Evolutionary conservation across 1,140 invertebrate species (phyloP).

Genomic region (Caenorhabditis brenneri): DNA sequence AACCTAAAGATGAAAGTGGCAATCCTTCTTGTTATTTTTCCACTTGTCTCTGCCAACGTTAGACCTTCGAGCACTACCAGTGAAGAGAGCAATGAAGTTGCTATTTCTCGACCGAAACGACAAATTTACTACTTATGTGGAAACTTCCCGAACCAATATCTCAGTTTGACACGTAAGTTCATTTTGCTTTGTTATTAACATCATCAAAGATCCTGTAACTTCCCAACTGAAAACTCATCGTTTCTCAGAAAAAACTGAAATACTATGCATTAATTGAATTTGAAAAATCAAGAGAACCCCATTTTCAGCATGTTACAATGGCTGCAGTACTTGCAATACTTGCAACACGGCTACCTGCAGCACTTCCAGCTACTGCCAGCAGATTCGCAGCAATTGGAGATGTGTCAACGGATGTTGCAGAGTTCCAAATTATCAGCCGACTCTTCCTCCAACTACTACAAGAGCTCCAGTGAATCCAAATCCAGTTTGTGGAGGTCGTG

Average conservation of each 20-base stretch:
- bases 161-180: conserved; percentile 45
- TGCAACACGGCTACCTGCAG: conserved; percentile 33
- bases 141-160: conserved; percentile 45
- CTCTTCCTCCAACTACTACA: conserved; percentile 32
- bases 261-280: no score
- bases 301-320: conserved; percentile 34
- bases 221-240: no score
- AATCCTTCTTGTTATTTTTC: conserved; percentile 7
- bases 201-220: no score
- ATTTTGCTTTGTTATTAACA: no score
- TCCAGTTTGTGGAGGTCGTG: conserved; percentile 48
- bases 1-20: background rate
- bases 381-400: conserved; percentile 42
- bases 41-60: conserved; percentile 23
- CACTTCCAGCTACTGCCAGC: conserved; percentile 44
- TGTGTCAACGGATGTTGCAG: conserved; percentile 48
- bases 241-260: no score
- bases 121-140: conserved; percentile 51
- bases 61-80: background rate
- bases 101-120: conserved; percentile 30
- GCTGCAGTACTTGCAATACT: background rate
- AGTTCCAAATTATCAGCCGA: conserved; percentile 7
- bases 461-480: conserved; percentile 9
- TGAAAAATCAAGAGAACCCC: no score
- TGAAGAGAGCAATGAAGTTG: background rate